phyloP scores from a whole-genome alignment of 1,140 invertebrate species.

The Linepithema humile region DNA sequence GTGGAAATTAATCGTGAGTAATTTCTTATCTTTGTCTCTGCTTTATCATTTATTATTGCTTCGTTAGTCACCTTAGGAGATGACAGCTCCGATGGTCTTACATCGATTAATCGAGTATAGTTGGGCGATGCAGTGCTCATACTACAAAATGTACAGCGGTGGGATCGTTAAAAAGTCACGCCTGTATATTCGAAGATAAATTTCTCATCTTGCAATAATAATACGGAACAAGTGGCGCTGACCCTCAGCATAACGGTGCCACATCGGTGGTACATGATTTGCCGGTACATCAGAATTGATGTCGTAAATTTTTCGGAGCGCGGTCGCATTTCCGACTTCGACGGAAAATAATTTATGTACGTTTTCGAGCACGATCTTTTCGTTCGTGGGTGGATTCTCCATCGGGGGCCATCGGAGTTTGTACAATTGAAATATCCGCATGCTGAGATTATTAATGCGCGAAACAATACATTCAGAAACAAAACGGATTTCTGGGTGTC shows the following conservation, averaged over 20 bases:
- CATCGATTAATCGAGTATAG: conserved; percentile 36
- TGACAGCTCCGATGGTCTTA: neutral
- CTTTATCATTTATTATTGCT: conserved; percentile 40
- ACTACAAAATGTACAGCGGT: conserved; percentile 21
- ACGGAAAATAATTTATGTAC: conserved; percentile 65
- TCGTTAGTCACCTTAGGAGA: neutral
- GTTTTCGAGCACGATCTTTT: conserved; percentile 49
- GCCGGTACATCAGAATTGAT: conserved; percentile 62
- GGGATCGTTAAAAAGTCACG: conserved; percentile 47
- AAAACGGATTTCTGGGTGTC: neutral
- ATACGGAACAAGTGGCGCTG: conserved; percentile 45
- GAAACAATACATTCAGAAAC: conserved; percentile 36
- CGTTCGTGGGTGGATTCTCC: conserved; percentile 38
- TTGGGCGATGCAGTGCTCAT: conserved; percentile 27
- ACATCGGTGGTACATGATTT: conserved; percentile 58
- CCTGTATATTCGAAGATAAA: conserved; percentile 43
- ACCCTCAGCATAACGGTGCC: conserved; percentile 62
- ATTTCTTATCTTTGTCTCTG: conserved; percentile 2
- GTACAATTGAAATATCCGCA: conserved; percentile 51
- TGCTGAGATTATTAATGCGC: conserved; percentile 26
- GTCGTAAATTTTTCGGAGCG: conserved; percentile 63
- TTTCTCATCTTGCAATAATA: conserved; percentile 60
- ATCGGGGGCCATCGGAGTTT: conserved; percentile 54
- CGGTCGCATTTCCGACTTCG: conserved; percentile 55
- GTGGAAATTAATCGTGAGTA: conserved; percentile 12